Conservation (phyloP, 2,797 vertebrate species). For the Discoglossus pictus region DNA sequence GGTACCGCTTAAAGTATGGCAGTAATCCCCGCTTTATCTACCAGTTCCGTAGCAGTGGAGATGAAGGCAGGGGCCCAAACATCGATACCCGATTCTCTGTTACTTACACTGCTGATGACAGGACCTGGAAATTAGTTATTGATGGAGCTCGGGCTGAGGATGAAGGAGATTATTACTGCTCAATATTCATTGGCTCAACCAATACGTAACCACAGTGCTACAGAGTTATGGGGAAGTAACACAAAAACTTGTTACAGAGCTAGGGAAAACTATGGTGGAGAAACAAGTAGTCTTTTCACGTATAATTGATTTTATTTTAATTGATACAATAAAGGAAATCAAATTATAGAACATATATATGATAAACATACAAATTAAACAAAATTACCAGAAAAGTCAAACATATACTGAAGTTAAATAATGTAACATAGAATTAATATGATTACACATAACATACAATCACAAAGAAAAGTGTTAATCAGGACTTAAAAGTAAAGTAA, state of each 20-base stretch:
- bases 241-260: conserved; percentile 24
- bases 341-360: no score
- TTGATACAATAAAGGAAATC: no score
- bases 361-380: no score
- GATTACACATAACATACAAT: no score
- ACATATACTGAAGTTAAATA: no score
- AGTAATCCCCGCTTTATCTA: not conserved
- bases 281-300: no score
- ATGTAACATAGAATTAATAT: no score
- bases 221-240: not conserved
- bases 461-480: no score
- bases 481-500: no score
- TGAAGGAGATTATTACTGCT: conserved; percentile 19
- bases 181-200: rapidly evolving
- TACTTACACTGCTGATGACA: not conserved
- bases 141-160: conserved; percentile 2
- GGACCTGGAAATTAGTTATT: not conserved
- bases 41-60: not conserved
- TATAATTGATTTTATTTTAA: no score
- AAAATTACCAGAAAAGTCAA: no score
- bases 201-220: conserved; percentile 15
- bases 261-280: no score
- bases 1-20: not conserved
- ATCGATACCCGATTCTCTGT: conserved; percentile 54
- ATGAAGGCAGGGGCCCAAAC: not conserved